These are phyloP conservation scores for Fragum fragum DNA, from an alignment of 2,888 invertebrate species.

Conservation along the genomic window DNA sequence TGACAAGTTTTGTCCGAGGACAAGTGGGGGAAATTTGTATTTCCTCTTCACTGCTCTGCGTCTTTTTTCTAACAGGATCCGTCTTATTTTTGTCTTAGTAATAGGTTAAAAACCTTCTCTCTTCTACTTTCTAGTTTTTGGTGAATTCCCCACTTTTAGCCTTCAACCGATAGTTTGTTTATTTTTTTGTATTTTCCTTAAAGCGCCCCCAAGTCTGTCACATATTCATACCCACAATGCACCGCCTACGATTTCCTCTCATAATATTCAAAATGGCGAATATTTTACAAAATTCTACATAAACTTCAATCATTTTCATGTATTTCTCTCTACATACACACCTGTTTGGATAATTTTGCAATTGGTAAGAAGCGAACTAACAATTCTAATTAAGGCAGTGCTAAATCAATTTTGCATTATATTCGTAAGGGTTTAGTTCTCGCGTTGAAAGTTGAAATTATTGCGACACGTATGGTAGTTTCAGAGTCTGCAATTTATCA, in stretches of 20 bases:
- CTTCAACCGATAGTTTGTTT: not conserved
- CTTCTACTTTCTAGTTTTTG: too few species aligned
- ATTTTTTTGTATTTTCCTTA: constrained; percentile 9
- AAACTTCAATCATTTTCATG: constrained; percentile 33
- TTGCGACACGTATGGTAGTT: constrained; percentile 15
- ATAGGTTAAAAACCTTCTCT: too few species aligned
- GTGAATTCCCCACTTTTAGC: not conserved
- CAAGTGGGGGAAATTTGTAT: too few species aligned
- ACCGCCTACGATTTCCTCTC: constrained; percentile 68
- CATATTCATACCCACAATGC: constrained; percentile 70
- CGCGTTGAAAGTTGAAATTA: not conserved
- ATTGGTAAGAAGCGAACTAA: not conserved
- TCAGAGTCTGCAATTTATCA: too few species aligned
- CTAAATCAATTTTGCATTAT: not conserved
- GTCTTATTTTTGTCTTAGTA: too few species aligned
- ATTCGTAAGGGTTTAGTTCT: not conserved
- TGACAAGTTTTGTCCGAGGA: too few species aligned
- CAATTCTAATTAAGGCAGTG: not conserved
- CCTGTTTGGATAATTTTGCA: not conserved
- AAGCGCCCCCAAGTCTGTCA: constrained; percentile 62
- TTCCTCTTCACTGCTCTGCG: too few species aligned
- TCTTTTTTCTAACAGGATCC: too few species aligned
- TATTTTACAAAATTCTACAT: constrained; percentile 21
- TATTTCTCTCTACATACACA: constrained; percentile 4
- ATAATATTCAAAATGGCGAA: constrained; percentile 82